Conservation (phyloP, 2,888 invertebrate genomes). For the Drosophila cognata region DNA sequence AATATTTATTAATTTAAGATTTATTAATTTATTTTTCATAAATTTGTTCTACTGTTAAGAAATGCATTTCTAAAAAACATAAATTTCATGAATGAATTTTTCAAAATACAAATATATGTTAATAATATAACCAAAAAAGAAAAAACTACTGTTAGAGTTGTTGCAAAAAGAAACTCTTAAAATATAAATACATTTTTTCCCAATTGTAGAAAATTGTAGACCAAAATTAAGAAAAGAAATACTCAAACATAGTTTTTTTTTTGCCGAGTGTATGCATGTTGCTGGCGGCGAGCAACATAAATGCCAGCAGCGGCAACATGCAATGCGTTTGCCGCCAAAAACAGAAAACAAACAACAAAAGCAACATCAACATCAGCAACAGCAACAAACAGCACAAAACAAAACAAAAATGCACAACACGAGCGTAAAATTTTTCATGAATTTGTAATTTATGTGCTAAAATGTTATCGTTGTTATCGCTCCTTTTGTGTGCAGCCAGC, state of each 20-base stretch:
- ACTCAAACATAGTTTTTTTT: background rate
- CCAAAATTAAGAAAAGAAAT: no score
- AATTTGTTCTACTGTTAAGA: background rate
- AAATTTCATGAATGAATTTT: background rate
- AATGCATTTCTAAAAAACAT: background rate
- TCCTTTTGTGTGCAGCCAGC: conserved; percentile 65
- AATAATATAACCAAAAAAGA: no score
- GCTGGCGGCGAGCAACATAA: conserved; percentile 71
- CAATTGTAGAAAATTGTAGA: no score
- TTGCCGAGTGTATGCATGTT: conserved; percentile 48
- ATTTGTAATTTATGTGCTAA: conserved; percentile 79
- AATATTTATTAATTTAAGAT: no score
- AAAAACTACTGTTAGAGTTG: no score
- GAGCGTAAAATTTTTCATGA: conserved; percentile 80
- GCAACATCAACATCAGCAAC: conserved; percentile 35
- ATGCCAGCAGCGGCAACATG: conserved; percentile 71
- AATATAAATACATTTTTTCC: no score
- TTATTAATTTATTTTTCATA: no score
- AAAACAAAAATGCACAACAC: conserved; percentile 63
- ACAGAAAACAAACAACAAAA: conserved; percentile 61
- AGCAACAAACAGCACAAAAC: conserved; percentile 35
- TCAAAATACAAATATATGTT: no score
- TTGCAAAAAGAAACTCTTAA: no score
- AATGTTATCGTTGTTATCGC: conserved; percentile 79
- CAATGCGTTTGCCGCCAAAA: conserved; percentile 78